phyloP scores from a whole-genome alignment of 2,888 invertebrate genomes.

The Drosophila gaucha region DNA sequence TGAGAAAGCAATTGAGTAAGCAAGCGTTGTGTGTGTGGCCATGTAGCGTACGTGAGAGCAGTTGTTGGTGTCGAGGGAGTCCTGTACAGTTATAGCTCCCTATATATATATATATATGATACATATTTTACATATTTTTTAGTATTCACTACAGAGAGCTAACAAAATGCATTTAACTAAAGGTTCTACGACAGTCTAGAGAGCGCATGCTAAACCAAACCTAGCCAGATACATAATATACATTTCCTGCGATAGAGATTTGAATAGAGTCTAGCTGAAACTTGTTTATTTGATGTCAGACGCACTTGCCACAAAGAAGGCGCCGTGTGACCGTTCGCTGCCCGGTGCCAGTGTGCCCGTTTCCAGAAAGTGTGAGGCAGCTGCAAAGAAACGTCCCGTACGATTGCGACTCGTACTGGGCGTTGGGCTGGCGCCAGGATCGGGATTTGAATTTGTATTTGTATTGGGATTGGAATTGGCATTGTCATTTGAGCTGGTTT shows the following conservation, averaged over 20 bases:
- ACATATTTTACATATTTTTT: neutral
- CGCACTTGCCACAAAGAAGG: conserved; percentile 70
- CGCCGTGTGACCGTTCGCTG: conserved; percentile 26
- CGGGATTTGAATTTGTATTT: no score
- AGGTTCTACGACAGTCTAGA: conserved; percentile 9
- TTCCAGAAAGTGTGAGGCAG: conserved; percentile 67
- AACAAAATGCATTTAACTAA: conserved; percentile 36
- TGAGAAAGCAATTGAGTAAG: conserved; percentile 35
- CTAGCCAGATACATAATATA: conserved; percentile 25
- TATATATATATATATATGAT: neutral
- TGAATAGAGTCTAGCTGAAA: conserved; percentile 9
- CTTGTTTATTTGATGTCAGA: conserved; percentile 16
- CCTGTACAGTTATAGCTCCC: conserved; percentile 13
- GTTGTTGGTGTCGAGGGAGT: conserved; percentile 14
- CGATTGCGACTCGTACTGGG: conserved; percentile 55
- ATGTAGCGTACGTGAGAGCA: conserved; percentile 39
- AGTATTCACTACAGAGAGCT: conserved; percentile 16
- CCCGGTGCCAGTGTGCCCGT: conserved; percentile 47
- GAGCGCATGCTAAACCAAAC: conserved; percentile 53
- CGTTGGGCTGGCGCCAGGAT: conserved; percentile 5
- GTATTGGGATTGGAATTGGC: neutral
- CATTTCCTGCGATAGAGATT: conserved; percentile 12
- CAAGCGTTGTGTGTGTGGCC: conserved; percentile 66
- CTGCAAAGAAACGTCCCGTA: conserved; percentile 74
- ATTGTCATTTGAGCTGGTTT: neutral